Percentiles rank a stretch among this genome's conserved stretches.
These are phyloP conservation scores for Larimichthys crocea DNA, from an alignment of 2,113 vertebrate genomes.

Conservation along the genomic window DNA sequence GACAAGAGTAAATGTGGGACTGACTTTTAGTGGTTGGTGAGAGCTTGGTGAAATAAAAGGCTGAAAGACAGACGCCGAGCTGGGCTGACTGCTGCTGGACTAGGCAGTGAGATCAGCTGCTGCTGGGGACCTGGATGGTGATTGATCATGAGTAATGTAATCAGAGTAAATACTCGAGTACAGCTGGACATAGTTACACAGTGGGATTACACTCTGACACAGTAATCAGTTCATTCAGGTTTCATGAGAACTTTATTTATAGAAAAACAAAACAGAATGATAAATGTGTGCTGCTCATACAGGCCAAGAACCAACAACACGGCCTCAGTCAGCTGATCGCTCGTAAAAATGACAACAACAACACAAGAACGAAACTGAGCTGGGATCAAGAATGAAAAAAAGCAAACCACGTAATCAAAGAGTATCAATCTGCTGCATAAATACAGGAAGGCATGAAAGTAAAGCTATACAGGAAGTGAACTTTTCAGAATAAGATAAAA, in stretches of 20 bases:
- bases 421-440: not conserved
- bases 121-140: no score
- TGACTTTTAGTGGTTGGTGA: no score
- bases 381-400: slow-evolving; percentile 3
- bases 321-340: not conserved
- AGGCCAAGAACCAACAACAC: slow-evolving; percentile 11
- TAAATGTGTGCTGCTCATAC: not conserved
- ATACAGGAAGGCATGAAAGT: not conserved
- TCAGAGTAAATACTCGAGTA: no score
- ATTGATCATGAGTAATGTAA: no score
- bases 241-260: slow-evolving; percentile 65
- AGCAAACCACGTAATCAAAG: not conserved
- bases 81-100: no score
- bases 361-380: slow-evolving; percentile 1
- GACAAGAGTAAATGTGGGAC: no score
- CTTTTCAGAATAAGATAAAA: slow-evolving; percentile 52
- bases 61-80: no score
- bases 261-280: slow-evolving; percentile 63
- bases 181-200: no score
- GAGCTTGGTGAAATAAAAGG: no score
- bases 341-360: slow-evolving; percentile 28
- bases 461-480: slow-evolving; percentile 27
- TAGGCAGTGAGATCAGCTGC: no score
- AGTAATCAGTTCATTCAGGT: not conserved
- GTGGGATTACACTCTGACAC: no score